Percentiles rank a stretch among this genome's conserved stretches.
phyloP scores from a whole-genome alignment of 2,888 invertebrate species.

The Hyposoter dolosus region DNA sequence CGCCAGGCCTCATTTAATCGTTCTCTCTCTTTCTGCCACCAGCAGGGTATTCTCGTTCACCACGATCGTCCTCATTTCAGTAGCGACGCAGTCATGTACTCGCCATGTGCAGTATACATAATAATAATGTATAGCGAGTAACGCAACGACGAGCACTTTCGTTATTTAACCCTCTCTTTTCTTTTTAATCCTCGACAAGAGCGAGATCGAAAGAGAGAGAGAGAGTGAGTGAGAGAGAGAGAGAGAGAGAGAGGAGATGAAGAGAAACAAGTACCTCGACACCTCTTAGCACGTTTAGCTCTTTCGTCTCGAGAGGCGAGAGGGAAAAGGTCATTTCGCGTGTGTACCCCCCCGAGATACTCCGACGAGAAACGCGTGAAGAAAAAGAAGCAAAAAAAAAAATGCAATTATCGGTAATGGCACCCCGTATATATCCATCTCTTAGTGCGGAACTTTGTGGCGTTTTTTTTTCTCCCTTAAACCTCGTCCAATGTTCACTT shows the following conservation, averaged over 20 bases:
- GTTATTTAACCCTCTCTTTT: conserved; percentile 56
- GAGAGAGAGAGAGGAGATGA: background rate
- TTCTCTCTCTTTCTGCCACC: conserved; percentile 21
- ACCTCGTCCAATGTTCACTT: background rate
- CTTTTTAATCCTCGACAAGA: conserved; percentile 65
- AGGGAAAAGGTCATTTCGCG: conserved; percentile 19
- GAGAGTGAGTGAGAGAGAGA: background rate
- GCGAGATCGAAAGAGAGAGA: background rate
- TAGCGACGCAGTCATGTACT: conserved; percentile 35
- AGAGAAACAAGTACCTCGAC: conserved; percentile 35
- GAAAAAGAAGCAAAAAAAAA: conserved; percentile 30
- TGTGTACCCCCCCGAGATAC: background rate
- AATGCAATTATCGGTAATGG: conserved; percentile 70
- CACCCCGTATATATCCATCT: conserved; percentile 51
- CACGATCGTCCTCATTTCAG: conserved; percentile 48
- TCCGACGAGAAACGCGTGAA: conserved; percentile 33
- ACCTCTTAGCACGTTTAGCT: conserved; percentile 64
- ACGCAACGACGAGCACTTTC: conserved; percentile 57
- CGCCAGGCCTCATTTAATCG: conserved; percentile 41
- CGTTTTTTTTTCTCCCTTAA: background rate
- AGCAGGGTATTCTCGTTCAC: background rate
- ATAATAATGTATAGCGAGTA: conserved; percentile 37
- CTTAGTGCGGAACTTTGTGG: conserved; percentile 15
- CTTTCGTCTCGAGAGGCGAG: conserved; percentile 45
- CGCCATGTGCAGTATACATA: conserved; percentile 35